Conservation (phyloP, 2,113 vertebrate genomes). For the Halcyon senegalensis region DNA sequence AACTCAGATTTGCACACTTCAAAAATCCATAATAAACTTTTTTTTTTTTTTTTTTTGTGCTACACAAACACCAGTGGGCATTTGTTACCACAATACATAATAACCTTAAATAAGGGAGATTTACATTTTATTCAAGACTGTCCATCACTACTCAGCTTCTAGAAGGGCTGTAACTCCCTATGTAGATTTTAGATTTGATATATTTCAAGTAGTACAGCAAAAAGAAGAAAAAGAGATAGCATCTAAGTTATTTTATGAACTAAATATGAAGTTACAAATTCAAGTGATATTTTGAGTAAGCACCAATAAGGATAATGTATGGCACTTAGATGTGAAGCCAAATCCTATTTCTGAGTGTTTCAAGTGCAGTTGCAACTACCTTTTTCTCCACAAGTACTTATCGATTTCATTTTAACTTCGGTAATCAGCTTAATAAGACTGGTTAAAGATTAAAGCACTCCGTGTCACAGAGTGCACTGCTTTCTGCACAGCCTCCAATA, state of each 20-base stretch:
- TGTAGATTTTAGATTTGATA: neutral
- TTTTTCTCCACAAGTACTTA: neutral
- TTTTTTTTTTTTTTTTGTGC: neutral
- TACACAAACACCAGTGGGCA: neutral
- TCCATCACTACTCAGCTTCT: neutral
- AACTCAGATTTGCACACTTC: neutral
- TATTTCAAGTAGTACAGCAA: neutral
- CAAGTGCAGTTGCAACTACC: neutral
- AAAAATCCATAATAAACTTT: neutral
- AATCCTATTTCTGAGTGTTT: neutral
- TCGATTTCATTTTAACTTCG: neutral
- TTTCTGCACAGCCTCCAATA: neutral
- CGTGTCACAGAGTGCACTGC: neutral
- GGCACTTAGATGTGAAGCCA: neutral
- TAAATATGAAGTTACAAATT: neutral
- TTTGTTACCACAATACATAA: neutral
- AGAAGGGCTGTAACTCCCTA: neutral
- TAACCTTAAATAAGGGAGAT: neutral
- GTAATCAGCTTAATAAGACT: neutral
- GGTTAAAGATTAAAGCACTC: slow-evolving; percentile 31
- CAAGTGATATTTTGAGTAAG: neutral
- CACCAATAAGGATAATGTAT: neutral
- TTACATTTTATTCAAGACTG: neutral
- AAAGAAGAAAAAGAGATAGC: neutral
- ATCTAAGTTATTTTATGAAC: neutral